Conservation (phyloP, 2,888 invertebrate genomes). For the Anticlea derivata region DNA sequence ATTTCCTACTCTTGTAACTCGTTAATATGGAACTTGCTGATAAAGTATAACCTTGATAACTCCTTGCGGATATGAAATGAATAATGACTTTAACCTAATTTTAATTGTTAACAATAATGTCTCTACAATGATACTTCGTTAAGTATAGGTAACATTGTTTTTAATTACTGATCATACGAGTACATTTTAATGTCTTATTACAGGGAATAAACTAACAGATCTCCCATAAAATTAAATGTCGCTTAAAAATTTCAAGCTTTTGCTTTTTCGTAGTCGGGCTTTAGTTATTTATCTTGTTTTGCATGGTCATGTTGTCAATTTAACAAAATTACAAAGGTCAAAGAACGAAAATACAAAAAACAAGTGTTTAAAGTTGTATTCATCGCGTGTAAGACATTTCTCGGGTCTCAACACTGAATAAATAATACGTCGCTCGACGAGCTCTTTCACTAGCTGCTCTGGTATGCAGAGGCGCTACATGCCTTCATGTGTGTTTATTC, state of each 20-base stretch:
- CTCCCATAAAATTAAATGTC: no score
- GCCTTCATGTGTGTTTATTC: constrained; percentile 34
- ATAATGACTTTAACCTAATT: constrained; percentile 18
- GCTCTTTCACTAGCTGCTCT: constrained; percentile 54
- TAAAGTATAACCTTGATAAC: constrained; percentile 7
- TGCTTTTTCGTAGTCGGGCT: no score
- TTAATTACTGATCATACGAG: no score
- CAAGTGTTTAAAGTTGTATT: constrained; percentile 25
- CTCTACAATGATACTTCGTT: not conserved
- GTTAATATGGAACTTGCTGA: not conserved
- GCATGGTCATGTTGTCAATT: not conserved
- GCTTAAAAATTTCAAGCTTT: no score
- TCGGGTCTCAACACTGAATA: constrained; percentile 49
- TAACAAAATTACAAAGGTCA: constrained; percentile 9
- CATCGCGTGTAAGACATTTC: constrained; percentile 27
- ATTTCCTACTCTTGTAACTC: no score
- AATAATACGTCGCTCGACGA: constrained; percentile 52
- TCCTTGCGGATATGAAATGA: constrained; percentile 10
- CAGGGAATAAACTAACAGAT: no score
- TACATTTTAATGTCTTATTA: no score
- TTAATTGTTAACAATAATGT: not conserved
- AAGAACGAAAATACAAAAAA: constrained; percentile 8
- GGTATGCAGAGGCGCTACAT: constrained; percentile 53
- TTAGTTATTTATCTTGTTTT: not conserved
- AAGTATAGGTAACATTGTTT: no score